phyloP scores from a whole-genome alignment of 2,113 vertebrate species.

The Ciconia maguari region DNA sequence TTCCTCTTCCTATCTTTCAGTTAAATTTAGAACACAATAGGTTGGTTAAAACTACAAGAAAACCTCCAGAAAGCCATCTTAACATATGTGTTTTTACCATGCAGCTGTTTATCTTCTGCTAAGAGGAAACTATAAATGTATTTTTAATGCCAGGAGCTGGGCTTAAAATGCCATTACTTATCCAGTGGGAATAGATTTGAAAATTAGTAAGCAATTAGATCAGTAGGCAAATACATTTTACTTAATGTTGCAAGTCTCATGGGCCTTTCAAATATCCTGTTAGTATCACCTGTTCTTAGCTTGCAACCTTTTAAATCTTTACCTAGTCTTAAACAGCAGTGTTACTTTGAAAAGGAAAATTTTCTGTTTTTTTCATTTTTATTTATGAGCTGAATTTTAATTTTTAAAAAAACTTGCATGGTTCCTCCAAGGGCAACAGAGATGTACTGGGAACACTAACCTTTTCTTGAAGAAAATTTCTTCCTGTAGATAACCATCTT shows the following conservation, averaged over 20 bases:
- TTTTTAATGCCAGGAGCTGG: constrained; percentile 58
- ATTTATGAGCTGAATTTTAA: neutral
- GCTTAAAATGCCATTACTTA: constrained; percentile 60
- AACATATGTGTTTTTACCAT: neutral
- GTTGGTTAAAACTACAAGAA: constrained; percentile 1
- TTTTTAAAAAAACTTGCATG: neutral
- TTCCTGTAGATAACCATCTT: constrained; percentile 51
- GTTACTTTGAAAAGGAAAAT: neutral
- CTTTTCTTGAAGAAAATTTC: constrained; percentile 30
- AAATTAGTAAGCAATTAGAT: constrained; percentile 68
- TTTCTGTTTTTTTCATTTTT: neutral
- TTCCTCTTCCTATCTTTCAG: constrained; percentile 28
- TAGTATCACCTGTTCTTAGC: constrained; percentile 73
- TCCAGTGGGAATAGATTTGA: constrained; percentile 55
- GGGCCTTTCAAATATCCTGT: constrained; percentile 52
- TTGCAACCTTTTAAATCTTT: constrained; percentile 60
- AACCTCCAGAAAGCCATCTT: constrained; percentile 14
- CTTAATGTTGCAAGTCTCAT: constrained; percentile 17
- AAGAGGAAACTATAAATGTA: constrained; percentile 50
- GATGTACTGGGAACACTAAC: neutral
- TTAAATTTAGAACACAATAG: constrained; percentile 44
- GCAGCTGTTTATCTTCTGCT: constrained; percentile 44
- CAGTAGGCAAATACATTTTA: constrained; percentile 43
- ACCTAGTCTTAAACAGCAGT: neutral
- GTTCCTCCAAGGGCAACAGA: constrained; percentile 5